These are phyloP conservation scores for Pseudopodoces humilis DNA, from an alignment of 2,113 vertebrate genomes.

Conservation along the genomic window DNA sequence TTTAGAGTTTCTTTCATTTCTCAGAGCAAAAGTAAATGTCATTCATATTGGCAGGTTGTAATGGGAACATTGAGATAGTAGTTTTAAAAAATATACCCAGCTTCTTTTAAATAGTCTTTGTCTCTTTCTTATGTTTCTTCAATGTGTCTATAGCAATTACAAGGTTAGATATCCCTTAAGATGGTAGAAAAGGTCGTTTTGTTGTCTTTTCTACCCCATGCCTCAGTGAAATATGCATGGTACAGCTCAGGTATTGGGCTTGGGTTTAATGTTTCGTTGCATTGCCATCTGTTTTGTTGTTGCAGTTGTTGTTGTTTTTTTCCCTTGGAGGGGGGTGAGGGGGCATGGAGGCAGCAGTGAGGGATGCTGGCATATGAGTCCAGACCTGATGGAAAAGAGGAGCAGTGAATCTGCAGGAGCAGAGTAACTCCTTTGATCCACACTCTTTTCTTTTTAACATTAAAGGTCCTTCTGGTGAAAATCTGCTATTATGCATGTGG, in stretches of 20 bases:
- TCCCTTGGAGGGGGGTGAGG: neutral
- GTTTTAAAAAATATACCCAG: slow-evolving; percentile 26
- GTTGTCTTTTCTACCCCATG: slow-evolving; percentile 8
- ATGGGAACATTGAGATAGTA: slow-evolving; percentile 31
- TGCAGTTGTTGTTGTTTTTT: slow-evolving; percentile 10
- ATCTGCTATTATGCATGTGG: neutral
- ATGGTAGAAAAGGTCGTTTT: slow-evolving; percentile 17
- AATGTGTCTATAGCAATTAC: neutral
- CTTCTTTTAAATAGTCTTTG: neutral
- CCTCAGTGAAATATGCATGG: slow-evolving; percentile 43
- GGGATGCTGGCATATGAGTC: neutral
- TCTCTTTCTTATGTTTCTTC: neutral
- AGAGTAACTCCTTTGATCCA: slow-evolving; percentile 1
- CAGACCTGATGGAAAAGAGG: neutral
- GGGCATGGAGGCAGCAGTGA: neutral
- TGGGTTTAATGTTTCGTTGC: slow-evolving; percentile 55
- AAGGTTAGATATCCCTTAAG: neutral
- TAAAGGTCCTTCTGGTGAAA: slow-evolving; percentile 25
- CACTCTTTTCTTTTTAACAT: neutral
- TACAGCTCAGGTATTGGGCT: neutral
- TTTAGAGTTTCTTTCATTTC: slow-evolving; percentile 42
- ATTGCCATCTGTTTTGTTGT: slow-evolving; percentile 6
- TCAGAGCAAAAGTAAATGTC: slow-evolving; percentile 54
- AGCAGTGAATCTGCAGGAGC: neutral
- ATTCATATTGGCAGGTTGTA: slow-evolving; percentile 51